Conservation (phyloP, 2,797 vertebrate species). For the Clarias fuscus region DNA sequence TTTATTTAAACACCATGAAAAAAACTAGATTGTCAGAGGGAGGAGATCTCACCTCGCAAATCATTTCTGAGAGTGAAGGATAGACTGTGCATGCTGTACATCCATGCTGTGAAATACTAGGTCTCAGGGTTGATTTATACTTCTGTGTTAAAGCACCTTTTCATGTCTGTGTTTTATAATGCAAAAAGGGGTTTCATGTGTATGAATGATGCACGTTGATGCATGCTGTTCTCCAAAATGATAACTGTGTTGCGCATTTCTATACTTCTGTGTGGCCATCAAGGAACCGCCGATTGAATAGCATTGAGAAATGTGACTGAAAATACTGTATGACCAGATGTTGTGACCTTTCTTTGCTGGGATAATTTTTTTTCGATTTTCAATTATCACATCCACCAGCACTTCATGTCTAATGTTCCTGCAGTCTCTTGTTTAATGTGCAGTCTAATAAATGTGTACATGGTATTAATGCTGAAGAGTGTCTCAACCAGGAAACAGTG, state of each 20-base stretch:
- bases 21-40: not conserved
- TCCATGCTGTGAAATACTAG: not conserved
- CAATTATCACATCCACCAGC: not conserved
- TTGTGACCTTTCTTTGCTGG: not conserved
- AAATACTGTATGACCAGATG: not conserved
- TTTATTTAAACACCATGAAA: not conserved
- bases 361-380: not conserved
- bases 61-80: not conserved
- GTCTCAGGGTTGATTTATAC: not conserved
- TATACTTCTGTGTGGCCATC: not conserved
- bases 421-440: not conserved
- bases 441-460: not conserved
- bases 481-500: no score
- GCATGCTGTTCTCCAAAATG: not conserved
- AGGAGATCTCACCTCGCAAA: not conserved
- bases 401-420: not conserved
- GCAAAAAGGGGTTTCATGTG: not conserved
- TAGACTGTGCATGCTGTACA: not conserved
- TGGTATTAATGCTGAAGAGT: no score
- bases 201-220: no score
- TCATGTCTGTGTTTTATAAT: not conserved
- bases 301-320: not conserved
- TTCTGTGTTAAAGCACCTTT: not conserved
- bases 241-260: not conserved
- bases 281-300: not conserved